Base-by-base conservation (phyloP, 2,113 vertebrate species). In the Dipodomys stephensi region DNA sequence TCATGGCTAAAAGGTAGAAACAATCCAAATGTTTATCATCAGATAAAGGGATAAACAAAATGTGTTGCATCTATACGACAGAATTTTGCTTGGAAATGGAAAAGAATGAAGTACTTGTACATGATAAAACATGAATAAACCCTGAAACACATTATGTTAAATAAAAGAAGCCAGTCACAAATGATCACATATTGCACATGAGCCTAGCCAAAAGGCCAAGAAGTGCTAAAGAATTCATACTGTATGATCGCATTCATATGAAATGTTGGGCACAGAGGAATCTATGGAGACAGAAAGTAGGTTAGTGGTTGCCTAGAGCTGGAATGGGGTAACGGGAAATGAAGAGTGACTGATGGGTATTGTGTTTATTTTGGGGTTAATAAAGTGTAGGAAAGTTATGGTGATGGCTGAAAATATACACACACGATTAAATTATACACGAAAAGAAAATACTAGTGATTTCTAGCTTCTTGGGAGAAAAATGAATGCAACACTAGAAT, bases 351-450 rank as follows among this genome's bases (percentile, higher is more conserved):
- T 67, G 67, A 84, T 91, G 79, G 83, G n/a, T 39, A 84, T 30
- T 62, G 27, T 30, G 73, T 69, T 88, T 93, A 79, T 91, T 91
- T 90, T 79, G 80, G 83, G 65, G 65, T 73, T 60, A 88, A 91
- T 71, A 73, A 83, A 93, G 80, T 84, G 68, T 83, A 84, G 83
- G 64, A 49, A 84, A 88, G 87, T 68, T 79, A 28, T 88, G 35
- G 60, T 69, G 46, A 69, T 88, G 73, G 60, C 57, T 84, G 60
- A 74, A 60, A 74, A 18, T 44, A 74, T 23, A 28, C 30, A 68
- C 57, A 84, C 74, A 78, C 49, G 12, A 39, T 0, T 32, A 5
- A 78, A n/a, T 44, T 79, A 10, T 68, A 28, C 15, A 69, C 32
- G 76, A 85, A 78, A 86, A 79, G 83, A 84, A 46, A 12, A 57